These are phyloP conservation scores for Macaria liturata DNA, from an alignment of 2,888 invertebrate genomes.

Conservation along the genomic window DNA sequence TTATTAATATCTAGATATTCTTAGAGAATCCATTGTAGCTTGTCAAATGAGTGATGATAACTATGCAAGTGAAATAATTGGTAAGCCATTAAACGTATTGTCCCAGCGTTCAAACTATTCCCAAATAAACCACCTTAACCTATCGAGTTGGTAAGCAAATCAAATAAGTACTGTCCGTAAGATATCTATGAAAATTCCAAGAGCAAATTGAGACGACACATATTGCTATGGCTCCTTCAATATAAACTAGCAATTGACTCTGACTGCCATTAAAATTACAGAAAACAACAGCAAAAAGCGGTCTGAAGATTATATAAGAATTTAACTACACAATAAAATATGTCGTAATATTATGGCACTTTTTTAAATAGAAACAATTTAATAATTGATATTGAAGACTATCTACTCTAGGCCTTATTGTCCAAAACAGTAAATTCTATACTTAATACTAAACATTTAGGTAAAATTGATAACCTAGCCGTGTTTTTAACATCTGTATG, in stretches of 20 bases:
- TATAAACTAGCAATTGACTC: background rate
- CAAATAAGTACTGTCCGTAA: no score
- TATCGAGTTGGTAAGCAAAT: no score
- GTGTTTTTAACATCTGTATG: background rate
- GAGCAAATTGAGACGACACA: no score
- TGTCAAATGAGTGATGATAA: no score
- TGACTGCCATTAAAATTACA: constrained; percentile 17
- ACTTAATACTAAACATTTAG: constrained; percentile 20
- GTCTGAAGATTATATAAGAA: constrained; percentile 16
- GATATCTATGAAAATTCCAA: no score
- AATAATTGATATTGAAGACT: constrained; percentile 22
- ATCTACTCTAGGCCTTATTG: constrained; percentile 25
- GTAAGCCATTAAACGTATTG: no score
- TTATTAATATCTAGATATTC: no score
- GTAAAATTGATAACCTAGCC: background rate
- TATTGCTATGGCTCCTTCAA: no score
- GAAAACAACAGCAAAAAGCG: constrained; percentile 28
- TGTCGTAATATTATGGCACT: constrained; percentile 31
- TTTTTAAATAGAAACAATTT: constrained; percentile 27
- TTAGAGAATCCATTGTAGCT: no score
- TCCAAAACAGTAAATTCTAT: constrained; percentile 14
- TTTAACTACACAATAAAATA: constrained; percentile 61
- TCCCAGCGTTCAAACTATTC: no score
- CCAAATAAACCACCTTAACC: no score
- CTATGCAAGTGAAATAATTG: no score